Conservation (phyloP, 2,888 invertebrate species). For the Smittia aterrima region DNA sequence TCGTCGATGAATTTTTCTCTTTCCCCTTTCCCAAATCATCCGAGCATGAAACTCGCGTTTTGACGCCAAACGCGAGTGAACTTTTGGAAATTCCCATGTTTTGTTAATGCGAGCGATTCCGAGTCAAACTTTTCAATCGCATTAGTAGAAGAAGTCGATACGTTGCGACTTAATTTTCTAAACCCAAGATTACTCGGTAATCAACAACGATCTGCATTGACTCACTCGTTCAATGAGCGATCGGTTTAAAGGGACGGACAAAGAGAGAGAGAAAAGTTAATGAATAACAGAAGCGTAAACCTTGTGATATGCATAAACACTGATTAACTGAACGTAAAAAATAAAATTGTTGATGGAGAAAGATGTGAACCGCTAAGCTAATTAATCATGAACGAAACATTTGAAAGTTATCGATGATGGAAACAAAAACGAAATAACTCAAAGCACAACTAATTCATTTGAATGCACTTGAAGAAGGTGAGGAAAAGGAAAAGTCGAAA, state of each 20-base stretch:
- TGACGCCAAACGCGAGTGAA: neutral
- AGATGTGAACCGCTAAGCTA: neutral
- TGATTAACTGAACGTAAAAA: neutral
- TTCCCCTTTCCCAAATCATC: neutral
- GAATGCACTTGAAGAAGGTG: conserved; percentile 1
- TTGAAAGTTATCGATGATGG: neutral
- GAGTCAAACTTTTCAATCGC: no score
- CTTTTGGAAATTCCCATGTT: neutral
- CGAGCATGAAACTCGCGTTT: neutral
- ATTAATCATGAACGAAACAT: conserved; percentile 12
- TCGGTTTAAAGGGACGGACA: no score
- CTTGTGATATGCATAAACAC: neutral
- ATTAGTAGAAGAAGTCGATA: neutral
- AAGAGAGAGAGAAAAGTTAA: neutral
- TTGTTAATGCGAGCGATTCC: no score
- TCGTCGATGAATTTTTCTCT: neutral
- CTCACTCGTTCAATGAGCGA: no score
- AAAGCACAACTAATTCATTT: conserved; percentile 15
- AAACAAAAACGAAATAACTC: neutral
- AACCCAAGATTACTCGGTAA: neutral
- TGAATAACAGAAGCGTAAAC: neutral
- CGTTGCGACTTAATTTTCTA: neutral
- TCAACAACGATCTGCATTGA: neutral
- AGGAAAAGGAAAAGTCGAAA: neutral
- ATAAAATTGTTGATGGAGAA: conserved; percentile 2